Evolutionary conservation across 2,797 vertebrate species (phyloP).

Genomic region (Diceros bicornis): DNA sequence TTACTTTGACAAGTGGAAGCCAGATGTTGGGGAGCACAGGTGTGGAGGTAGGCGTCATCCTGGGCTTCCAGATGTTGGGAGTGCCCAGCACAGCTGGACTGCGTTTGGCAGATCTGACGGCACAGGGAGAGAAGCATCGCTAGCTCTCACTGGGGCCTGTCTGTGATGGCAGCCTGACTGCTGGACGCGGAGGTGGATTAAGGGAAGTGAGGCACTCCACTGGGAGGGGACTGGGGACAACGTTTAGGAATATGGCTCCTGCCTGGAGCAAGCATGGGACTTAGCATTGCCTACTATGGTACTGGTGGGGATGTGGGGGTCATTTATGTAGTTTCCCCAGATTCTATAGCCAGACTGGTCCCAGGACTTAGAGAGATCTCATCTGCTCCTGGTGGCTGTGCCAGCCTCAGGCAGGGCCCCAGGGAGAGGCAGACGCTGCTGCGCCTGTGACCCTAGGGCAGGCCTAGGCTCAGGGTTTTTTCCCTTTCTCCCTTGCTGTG

Average conservation of each 20-base stretch:
- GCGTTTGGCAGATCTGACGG: not conserved
- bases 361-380: not conserved
- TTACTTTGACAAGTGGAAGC: not conserved
- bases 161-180: not conserved
- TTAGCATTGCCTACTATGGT: not conserved
- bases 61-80: not conserved
- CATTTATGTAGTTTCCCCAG: not conserved
- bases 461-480: not conserved
- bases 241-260: not conserved
- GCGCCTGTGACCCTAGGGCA: not conserved
- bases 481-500: not conserved
- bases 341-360: not conserved
- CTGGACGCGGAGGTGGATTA: not conserved
- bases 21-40: not conserved
- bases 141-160: fast-evolving
- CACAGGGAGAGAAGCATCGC: fast-evolving
- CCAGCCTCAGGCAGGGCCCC: not conserved
- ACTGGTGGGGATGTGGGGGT: not conserved
- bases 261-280: not conserved
- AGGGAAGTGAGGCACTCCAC: too few species aligned
- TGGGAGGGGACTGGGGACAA: not conserved
- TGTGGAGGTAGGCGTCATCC: not conserved
- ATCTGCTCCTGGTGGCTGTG: not conserved
- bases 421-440: not conserved
- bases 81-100: not conserved